Evolutionary conservation across 2,888 invertebrate species (phyloP).

Genomic region (Lycaena phlaeas): DNA sequence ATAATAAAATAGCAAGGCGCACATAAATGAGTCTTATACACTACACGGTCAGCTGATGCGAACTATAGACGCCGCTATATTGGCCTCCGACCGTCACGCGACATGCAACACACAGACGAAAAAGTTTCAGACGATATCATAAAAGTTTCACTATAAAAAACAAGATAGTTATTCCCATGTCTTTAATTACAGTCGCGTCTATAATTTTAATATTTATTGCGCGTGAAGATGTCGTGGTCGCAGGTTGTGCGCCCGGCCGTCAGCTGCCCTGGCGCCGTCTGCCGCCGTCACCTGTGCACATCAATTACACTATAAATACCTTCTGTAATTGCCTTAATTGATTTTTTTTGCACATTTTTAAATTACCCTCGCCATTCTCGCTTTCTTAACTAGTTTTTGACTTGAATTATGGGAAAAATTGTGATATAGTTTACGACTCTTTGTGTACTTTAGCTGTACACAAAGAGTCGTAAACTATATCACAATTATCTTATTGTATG

Average conservation of each 20-base stretch:
- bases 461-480: neutral
- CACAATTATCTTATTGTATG: too few species aligned
- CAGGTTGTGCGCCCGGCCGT: neutral
- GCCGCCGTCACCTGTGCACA: slow-evolving; percentile 2
- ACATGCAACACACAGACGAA: too few species aligned
- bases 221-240: too few species aligned
- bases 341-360: neutral
- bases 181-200: neutral
- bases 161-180: too few species aligned
- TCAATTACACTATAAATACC: slow-evolving; percentile 7
- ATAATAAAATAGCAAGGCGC: too few species aligned
- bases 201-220: too few species aligned
- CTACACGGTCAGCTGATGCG: too few species aligned
- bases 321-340: slow-evolving; percentile 2
- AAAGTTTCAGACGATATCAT: too few species aligned
- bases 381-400: neutral
- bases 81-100: too few species aligned
- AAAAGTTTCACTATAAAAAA: too few species aligned
- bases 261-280: slow-evolving; percentile 5
- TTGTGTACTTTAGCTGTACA: neutral
- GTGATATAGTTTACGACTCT: neutral
- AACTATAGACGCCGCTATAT: too few species aligned
- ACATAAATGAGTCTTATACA: too few species aligned
- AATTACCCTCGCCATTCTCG: neutral
- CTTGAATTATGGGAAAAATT: neutral